phyloP scores from a whole-genome alignment of 2,797 vertebrate genomes.

The Urocyon cinereoargenteus region DNA sequence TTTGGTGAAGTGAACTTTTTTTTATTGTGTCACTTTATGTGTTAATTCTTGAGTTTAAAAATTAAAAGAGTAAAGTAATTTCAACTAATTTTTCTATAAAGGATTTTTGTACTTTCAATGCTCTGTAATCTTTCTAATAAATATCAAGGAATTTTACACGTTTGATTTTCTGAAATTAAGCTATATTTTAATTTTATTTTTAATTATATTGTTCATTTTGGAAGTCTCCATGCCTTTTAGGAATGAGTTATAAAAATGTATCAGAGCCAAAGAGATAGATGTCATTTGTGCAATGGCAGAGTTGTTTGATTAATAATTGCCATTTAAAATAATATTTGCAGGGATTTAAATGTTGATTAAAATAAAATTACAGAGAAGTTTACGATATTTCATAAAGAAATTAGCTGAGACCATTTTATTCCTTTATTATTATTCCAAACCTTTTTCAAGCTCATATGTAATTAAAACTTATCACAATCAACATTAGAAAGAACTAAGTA shows the following conservation, averaged over 20 bases:
- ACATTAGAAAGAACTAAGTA: background rate
- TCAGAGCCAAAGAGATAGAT: background rate
- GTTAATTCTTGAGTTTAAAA: background rate
- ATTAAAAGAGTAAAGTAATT: background rate
- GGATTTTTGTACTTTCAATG: background rate
- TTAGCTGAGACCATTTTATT: background rate
- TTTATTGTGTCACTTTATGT: background rate
- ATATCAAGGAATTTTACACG: background rate
- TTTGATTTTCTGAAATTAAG: conserved; percentile 11
- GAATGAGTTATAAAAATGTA: conserved; percentile 57
- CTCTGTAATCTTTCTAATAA: background rate
- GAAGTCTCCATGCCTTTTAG: conserved; percentile 38
- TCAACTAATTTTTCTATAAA: conserved; percentile 9
- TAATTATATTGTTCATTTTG: conserved; percentile 15
- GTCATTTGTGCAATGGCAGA: background rate
- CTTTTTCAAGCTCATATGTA: background rate
- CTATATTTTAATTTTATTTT: conserved; percentile 32
- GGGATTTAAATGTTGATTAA: background rate
- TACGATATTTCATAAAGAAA: conserved; percentile 44
- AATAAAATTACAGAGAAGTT: conserved; percentile 26
- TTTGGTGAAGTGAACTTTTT: background rate
- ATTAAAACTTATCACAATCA: conserved; percentile 1
- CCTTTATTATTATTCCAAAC: conserved; percentile 18
- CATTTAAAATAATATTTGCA: conserved; percentile 34
- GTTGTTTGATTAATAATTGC: background rate